Evolutionary conservation across 1,140 invertebrate genomes (phyloP).

Genomic region (Sweltsa coloradensis): DNA sequence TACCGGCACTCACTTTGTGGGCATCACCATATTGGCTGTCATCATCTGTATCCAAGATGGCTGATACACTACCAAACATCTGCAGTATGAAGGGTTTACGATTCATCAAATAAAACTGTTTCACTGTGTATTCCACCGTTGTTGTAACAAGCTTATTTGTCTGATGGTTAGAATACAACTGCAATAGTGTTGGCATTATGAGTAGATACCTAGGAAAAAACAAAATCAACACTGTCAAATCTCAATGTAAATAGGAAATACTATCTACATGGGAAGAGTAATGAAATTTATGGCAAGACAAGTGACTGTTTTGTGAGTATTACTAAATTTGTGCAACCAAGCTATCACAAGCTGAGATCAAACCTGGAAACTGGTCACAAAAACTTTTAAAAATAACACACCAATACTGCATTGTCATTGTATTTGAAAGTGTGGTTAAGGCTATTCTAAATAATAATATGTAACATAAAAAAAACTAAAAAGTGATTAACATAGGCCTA

Average conservation of each 20-base stretch:
- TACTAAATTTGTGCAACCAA: background rate
- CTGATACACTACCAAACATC: conserved; percentile 97
- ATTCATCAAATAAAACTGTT: conserved; percentile 97
- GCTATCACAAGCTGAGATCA: background rate
- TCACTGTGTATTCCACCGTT: conserved; percentile 94
- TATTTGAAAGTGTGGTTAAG: too few relatives aligned
- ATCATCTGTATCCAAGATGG: conserved; percentile 89
- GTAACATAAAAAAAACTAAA: too few relatives aligned
- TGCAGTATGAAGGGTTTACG: conserved; percentile 96
- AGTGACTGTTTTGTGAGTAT: too few relatives aligned
- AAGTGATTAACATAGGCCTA: too few relatives aligned
- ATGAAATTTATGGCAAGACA: too few relatives aligned
- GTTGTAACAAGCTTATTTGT: conserved; percentile 89
- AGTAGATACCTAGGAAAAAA: conserved; percentile 67
- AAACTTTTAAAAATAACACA: too few relatives aligned
- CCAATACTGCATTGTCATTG: too few relatives aligned
- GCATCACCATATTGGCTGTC: conserved; percentile 75
- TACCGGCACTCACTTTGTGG: conserved; percentile 74
- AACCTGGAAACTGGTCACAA: too few relatives aligned
- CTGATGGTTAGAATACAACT: conserved; percentile 96
- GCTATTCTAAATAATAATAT: too few relatives aligned
- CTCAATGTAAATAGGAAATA: too few relatives aligned
- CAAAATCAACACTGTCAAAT: too few relatives aligned
- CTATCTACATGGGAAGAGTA: too few relatives aligned
- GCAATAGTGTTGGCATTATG: conserved; percentile 93